Evolutionary conservation across 2,888 invertebrate genomes (phyloP).

Genomic region (Dicycla oo): DNA sequence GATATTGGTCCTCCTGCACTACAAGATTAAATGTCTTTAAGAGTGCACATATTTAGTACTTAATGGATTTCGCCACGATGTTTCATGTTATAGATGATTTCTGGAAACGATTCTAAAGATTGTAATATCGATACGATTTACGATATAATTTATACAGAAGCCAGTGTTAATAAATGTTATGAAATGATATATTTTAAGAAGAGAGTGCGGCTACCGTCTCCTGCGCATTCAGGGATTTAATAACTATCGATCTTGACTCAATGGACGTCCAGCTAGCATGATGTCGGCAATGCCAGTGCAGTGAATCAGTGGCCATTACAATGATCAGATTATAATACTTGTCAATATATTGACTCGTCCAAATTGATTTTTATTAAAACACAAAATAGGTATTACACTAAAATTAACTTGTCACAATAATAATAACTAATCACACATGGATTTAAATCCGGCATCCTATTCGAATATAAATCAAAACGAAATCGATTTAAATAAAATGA

Average conservation of each 20-base stretch:
- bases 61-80: constrained; percentile 50
- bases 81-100: constrained; percentile 43
- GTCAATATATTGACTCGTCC: constrained; percentile 48
- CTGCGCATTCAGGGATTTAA: constrained; percentile 26
- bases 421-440: constrained; percentile 40
- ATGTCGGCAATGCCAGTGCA: constrained; percentile 5
- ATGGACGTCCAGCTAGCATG: constrained; percentile 32
- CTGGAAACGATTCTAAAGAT: constrained; percentile 51
- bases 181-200: constrained; percentile 33
- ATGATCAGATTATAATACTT: constrained; percentile 34
- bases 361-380: constrained; percentile 47
- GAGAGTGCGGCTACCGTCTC: not conserved
- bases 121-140: constrained; percentile 51
- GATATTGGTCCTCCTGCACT: constrained; percentile 36
- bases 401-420: constrained; percentile 39
- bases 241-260: constrained; percentile 27
- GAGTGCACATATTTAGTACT: constrained; percentile 45
- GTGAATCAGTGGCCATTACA: constrained; percentile 29
- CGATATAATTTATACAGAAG: constrained; percentile 49
- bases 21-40: constrained; percentile 39
- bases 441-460: constrained; percentile 51
- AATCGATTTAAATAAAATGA: constrained; percentile 64
- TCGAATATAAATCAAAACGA: constrained; percentile 64
- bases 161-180: constrained; percentile 36
- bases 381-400: constrained; percentile 36